Evolutionary conservation across 1,140 invertebrate species (phyloP), one percentile per base, ranked within the genome.

Genomic region (Eciton burchellii): DNA sequence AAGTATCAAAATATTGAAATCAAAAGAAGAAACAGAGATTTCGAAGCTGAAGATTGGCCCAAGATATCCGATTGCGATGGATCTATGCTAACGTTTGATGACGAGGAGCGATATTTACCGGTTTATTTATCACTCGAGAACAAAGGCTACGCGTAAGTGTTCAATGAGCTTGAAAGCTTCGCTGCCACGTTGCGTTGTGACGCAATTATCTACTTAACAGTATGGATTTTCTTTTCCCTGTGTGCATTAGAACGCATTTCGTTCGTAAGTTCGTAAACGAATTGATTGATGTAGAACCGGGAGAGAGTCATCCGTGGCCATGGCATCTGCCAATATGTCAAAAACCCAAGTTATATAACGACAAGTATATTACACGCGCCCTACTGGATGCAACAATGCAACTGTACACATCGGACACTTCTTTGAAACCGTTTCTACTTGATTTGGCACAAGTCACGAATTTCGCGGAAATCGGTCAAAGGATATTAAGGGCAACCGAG

Each of bases 251-350:
- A 82, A 89, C 95, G 66, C 92, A 93, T 62, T 89, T 93, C n/a
- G n/a, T n/a, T n/a, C n/a, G n/a, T n/a, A n/a, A n/a, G 52, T 91
- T 95, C 70, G 89, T 96, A 29, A 94, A 94, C 35, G 95, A 96
- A 65, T 95, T 95, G 41, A 95, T 97, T 65, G 95, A 95, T 8
- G 94, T 97, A 59, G 92, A 94, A 9, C 88, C 94, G 45, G 94
- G 92, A 19, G 94, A 94, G 21, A 95, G 97, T 88, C 96, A 97
- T 90, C 95, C 96, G 24, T 92, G 97, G 71, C 97, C 97, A 6
- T 97, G 96, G 96, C 96, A 97, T 90, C 96, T 96, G 26, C 97
- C 97, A 11, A 93, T 95, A 8, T 97, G 97, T 90, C 91, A 95
- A 77, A 83, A 94, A 6, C 35, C 74, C 82, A 89, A 92, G 11